Evolutionary conservation across 2,113 vertebrate species (phyloP).

Genomic region (Leptodactylus fuscus): DNA sequence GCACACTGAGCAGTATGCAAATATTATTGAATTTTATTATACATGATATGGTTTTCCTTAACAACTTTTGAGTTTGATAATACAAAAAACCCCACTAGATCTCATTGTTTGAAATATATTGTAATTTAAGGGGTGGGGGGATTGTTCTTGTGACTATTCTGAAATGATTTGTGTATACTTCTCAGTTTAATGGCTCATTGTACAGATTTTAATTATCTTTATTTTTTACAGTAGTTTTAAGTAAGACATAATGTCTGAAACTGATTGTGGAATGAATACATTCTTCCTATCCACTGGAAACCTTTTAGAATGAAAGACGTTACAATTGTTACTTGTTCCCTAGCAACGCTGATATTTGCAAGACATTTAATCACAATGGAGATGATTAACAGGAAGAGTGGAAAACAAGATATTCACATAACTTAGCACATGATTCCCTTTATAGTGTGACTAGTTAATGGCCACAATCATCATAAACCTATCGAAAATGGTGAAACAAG

Average conservation of each 20-base stretch:
- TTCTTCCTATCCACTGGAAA: neutral
- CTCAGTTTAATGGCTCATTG: neutral
- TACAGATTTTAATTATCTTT: neutral
- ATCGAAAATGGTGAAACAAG: neutral
- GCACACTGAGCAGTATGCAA: too few relatives aligned
- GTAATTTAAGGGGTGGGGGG: too few relatives aligned
- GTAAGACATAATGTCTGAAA: neutral
- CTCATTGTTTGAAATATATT: too few relatives aligned
- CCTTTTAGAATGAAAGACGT: neutral
- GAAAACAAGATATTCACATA: neutral
- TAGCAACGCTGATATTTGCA: conserved; percentile 21
- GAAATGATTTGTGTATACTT: too few relatives aligned
- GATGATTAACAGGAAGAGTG: conserved; percentile 6
- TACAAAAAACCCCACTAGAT: too few relatives aligned
- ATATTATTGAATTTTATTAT: neutral
- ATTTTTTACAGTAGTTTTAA: neutral
- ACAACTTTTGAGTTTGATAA: too few relatives aligned
- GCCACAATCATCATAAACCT: neutral
- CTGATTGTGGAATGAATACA: neutral
- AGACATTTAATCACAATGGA: conserved; percentile 10
- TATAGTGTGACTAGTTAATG: neutral
- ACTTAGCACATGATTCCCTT: conserved; percentile 12
- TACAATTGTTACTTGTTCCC: conserved; percentile 17
- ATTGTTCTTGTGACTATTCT: too few relatives aligned
- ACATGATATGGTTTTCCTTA: too few relatives aligned